Base-by-base conservation (phyloP, 2,888 invertebrate species). In the Drosophila nr. perissopoda region DNA sequence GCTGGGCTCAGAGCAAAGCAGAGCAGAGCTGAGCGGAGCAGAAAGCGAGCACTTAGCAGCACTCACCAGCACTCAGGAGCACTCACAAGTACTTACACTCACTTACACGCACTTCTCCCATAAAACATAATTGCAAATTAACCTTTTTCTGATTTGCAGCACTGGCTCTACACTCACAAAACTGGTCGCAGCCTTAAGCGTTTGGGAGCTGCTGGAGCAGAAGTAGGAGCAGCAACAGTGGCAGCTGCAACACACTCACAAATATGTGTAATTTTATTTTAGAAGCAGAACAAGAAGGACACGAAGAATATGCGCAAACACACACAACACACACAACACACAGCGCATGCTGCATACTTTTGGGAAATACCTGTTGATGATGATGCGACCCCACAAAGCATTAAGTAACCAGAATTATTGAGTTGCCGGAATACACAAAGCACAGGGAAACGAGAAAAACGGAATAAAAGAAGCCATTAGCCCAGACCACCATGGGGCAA, bases 351-450 rank as follows among this genome's bases (percentile, higher is more conserved):
- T 72, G 73, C 52, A 60, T 52, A 52, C 61, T 36, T 49, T 73
- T 38, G 54, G 52, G 60, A 57, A 53, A 38, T 68, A 73, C 73
- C 73, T 73, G 73, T 62, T 73, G 69, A 73, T 74, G 13, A 29
- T 56, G 73, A 68, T 48, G 62, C 58, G 60, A 62, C 62, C 59
- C 69, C 63, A 59, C 82, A 69, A 77, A 70, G 62, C 82, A 82
- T 82, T 84, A 84, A 82, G 80, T 80, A 84, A 82, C 68, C 77
- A 66, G 74, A 84, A 80, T 82, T 84, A 82, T 84, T 82, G 80
- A 82, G 82, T 82, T 82, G 69, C 75, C 69, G 38, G 57, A 59
- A 45, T 51, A 62, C 58, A 45, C 27, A 31, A 11, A 64, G 69
- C 53, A 34, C 42, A 51, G 34, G 25, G 5, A 45, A 31, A 25